A percentile compares a stretch with the other conserved stretches of the same genome.
phyloP scores from a whole-genome alignment of 2,113 vertebrate genomes.

The Notechis scutatus region DNA sequence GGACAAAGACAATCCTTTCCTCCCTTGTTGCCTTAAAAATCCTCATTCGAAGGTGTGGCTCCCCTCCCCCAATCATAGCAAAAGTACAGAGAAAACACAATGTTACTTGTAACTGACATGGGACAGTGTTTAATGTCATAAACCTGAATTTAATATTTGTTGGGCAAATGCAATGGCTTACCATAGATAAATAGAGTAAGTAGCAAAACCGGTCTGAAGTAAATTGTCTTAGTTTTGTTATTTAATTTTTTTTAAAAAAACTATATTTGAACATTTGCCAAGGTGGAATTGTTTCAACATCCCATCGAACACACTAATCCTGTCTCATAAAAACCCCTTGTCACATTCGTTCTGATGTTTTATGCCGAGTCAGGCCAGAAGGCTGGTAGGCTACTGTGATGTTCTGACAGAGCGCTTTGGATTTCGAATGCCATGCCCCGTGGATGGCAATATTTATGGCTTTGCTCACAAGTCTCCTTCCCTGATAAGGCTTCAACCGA shows the following conservation, averaged over 20 bases:
- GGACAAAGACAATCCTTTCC: not conserved
- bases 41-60: not conserved
- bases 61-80: not conserved
- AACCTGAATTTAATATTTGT: not conserved
- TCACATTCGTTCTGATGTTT: not conserved
- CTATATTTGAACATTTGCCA: slow-evolving; percentile 32
- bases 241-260: not conserved
- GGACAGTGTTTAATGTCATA: not conserved
- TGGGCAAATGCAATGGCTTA: not conserved
- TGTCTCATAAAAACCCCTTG: slow-evolving; percentile 25
- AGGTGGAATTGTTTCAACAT: slow-evolving; percentile 34
- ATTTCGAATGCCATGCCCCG: not conserved
- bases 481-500: not conserved
- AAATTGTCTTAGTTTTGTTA: not conserved
- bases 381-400: slow-evolving; percentile 3
- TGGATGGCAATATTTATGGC: fast-evolving
- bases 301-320: not conserved
- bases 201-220: not conserved
- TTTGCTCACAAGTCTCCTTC: slow-evolving; percentile 20
- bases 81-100: not conserved
- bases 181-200: not conserved
- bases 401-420: not conserved
- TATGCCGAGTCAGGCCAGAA: not conserved
- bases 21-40: not conserved
- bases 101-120: not conserved